Evolutionary conservation across 1,140 invertebrate genomes (phyloP), one percentile per base, ranked within the genome.

Genomic region (Polypedilum pembai): DNA sequence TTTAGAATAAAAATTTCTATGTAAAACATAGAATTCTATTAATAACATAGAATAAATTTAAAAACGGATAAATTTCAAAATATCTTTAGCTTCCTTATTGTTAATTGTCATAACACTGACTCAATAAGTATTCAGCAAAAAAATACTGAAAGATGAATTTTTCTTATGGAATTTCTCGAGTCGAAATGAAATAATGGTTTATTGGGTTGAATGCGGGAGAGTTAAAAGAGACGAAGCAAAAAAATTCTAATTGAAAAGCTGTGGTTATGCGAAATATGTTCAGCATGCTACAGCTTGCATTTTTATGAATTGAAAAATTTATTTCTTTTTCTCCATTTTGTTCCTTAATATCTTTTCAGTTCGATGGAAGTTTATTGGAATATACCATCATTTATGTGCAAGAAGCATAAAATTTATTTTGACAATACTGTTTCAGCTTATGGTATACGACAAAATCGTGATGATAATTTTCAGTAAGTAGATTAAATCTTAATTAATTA

Each of bases 401-500:
- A 18, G 65, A 69, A 69, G 20, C 65, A 69, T 18, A 69, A 69
- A 7, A 20, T 69, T 7, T 7, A 18, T 8, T 69, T 69, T 18
- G 18, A 21, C 65, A 69, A 69, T 18, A 20, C 20, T 18, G 17
- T 21, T 5, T 10, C 17, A 21, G 5, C 17, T 2, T 69, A 18
- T 20, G 65, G 65, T 3, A 69, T 69, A n/a, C 17, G 17, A 18
- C 65, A 69, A 69, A 69, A 69, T 21, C n/a, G 8, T 20, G 15
- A 69, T 21, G 65, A 69, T 20, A 20, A 69, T 5, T 69, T 69
- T 69, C 65, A 69, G 65, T 69, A 12, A 69, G 65, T 69, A 69
- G 20, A 20, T 56, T 56, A 3, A 3, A 56, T 15, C 7, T 15
- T 15, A 56, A 56, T 56, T 15, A 15, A 56, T 56, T 33, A 33